Base-by-base conservation (phyloP, 2,888 invertebrate species). In the Sclerodermus sp. region DNA sequence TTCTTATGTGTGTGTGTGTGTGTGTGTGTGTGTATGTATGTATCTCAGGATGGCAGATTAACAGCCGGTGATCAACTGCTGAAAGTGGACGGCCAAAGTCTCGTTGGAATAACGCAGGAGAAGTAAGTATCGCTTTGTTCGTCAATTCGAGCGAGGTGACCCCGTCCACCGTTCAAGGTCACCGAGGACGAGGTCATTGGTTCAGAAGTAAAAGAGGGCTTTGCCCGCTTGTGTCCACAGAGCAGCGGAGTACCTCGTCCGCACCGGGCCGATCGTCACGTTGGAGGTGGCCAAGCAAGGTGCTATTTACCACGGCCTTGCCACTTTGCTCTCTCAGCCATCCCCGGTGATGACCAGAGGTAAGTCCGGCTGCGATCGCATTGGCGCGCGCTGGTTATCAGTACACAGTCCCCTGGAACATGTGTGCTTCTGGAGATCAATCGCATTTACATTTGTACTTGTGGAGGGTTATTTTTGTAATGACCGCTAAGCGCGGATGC, bases 211-310 rank as follows among this genome's bases (percentile, higher is more conserved):
- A n/a, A n/a, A n/a, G n/a, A n/a, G n/a, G n/a, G 14, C 18, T 15
- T 30, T 5, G 8, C 8, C 3, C 23, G 23, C 3, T 18, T 40
- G 29, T 36, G 17, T 10, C 64, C 70, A 36, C 68, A 87, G 93
- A 80, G 99, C 99, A 53, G 99, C 99, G 1, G 95, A 97, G 77
- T 91, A 94, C 77, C 85, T 99, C 74, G 95, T 96, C 40, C 85
- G 93, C 47, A 97, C 97, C 12, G 96, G 97, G 8, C 92, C 92
- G 36, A 87, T 93, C 4, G 98, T 99, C 23, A 91, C 91, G 6
- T 80, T 99, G 57, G 96, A 96, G 79, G 97, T 99, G 53, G 96
- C 96, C 17, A 98, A 98, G 79, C 96, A 97, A 78, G 98, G 96
- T 43, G 99, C 98, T 43, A 90, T 96, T 69, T 91, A 93, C 76